Evolutionary conservation across 2,113 vertebrate species (phyloP), one percentile per base, ranked within the genome.

Genomic region (Planiliza haematocheilus): DNA sequence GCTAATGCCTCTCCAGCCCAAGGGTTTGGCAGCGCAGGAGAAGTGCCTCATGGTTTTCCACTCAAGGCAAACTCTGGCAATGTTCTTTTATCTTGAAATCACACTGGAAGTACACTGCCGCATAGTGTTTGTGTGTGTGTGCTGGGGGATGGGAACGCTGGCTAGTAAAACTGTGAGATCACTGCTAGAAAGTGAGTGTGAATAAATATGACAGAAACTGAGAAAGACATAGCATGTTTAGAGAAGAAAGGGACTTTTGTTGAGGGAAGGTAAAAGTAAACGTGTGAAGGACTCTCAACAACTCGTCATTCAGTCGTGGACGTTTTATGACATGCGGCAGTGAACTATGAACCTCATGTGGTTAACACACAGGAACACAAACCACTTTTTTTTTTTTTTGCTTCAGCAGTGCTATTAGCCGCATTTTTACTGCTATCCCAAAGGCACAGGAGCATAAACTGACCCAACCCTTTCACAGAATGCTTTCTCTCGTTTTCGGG

Each of bases 261-360:
- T 18, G 20, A 65, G 69, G 14, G 41, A 53, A 53, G 14, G 8
- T 41, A 17, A 70, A 71, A n/a, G 51, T 80, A 42, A 59, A 39
- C 3, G 16, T 14, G 39, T 11, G 34, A 18, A 45, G 16, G 18
- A 49, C 10, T n/a, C 58, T 70, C 10, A 24, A 14, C 13, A 41
- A 42, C 10, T 10, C 7, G n/a, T 52, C 36, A 7, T 60, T 62
- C 42, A 42, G 1, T 73, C 43, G 24, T 20, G 7, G 24, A 10
- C 37, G 61, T 76, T 91, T 86, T 87, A 85, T 64, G 72, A 64
- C 59, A 10, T 7, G 67, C 43, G 36, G 58, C n/a, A 34, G 43
- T 79, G 86, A 86, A 80, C 80, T 77, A 13, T 84, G 89, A 85
- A 70, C 81, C 58, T 9, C 11, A 5, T 57, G 11, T 50, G 43